Percentiles rank a stretch among this genome's conserved stretches.
phyloP scores from a whole-genome alignment of 2,113 vertebrate species.

The Lasiurus cinereus region DNA sequence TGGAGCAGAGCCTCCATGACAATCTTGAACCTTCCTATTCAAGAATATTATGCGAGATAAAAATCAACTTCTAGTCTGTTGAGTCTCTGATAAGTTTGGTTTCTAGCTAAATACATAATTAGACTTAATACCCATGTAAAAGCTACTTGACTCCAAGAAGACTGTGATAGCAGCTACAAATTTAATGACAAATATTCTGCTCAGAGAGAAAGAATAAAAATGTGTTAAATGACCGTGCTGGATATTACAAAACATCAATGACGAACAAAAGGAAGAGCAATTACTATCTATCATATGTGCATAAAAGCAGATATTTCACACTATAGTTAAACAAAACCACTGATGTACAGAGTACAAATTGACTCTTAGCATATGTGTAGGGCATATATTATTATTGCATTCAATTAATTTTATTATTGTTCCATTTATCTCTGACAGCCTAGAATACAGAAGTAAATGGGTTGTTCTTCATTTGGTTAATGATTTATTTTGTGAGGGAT shows the following conservation, averaged over 20 bases:
- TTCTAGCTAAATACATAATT: background rate
- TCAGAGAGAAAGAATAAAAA: constrained; percentile 54
- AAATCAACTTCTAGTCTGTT: background rate
- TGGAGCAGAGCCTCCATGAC: background rate
- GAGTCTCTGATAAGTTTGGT: background rate
- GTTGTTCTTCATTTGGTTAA: constrained; percentile 43
- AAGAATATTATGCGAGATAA: background rate
- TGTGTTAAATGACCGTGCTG: constrained; percentile 45
- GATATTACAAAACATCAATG: constrained; percentile 39
- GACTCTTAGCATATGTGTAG: constrained; percentile 15
- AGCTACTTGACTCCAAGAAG: background rate
- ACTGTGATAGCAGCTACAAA: constrained; percentile 28
- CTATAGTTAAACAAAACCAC: constrained; percentile 14
- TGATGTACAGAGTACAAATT: constrained; percentile 3
- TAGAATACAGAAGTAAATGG: background rate
- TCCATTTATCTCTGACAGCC: constrained; percentile 62
- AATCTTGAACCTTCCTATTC: background rate
- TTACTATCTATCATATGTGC: constrained; percentile 11
- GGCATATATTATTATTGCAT: constrained; percentile 47
- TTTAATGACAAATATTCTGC: constrained; percentile 56
- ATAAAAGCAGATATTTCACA: constrained; percentile 39
- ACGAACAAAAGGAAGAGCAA: constrained; percentile 61
- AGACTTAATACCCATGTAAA: background rate
- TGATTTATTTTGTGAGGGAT: constrained; percentile 53
- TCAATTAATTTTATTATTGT: constrained; percentile 62